Evolutionary conservation across 2,113 vertebrate species (phyloP).

Genomic region (Coracopsis vasa): DNA sequence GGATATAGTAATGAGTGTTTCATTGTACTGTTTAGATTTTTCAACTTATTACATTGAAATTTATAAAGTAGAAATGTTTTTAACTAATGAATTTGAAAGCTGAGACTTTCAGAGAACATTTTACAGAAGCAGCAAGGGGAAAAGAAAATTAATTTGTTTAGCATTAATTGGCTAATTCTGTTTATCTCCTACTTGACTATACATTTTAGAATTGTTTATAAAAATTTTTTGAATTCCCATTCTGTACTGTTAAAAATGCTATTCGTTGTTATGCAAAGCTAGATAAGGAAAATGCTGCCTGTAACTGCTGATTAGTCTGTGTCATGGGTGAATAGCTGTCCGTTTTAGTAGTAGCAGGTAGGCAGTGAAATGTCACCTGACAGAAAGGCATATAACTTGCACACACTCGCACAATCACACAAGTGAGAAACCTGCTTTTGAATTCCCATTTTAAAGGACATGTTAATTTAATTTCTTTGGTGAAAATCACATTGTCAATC

Average conservation of each 20-base stretch:
- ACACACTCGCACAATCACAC: background rate
- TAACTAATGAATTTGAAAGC: background rate
- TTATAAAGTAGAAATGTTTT: background rate
- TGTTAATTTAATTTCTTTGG: background rate
- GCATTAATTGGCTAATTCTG: background rate
- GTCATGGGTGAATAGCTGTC: background rate
- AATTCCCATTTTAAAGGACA: background rate
- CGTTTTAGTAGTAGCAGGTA: background rate
- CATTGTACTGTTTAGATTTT: background rate
- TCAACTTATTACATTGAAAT: background rate
- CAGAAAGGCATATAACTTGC: background rate
- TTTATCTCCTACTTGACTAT: background rate
- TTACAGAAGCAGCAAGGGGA: background rate
- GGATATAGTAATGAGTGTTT: background rate
- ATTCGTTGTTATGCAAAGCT: background rate
- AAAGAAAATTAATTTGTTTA: background rate
- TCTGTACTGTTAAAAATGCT: background rate
- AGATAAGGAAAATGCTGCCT: conserved; percentile 4
- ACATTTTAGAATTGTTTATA: background rate
- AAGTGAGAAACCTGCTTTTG: background rate
- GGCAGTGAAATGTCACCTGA: background rate
- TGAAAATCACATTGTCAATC: background rate
- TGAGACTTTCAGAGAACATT: background rate
- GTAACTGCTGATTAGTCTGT: background rate
- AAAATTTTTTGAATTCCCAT: background rate